Conservation (phyloP, 2,888 invertebrate genomes). For the Sinotaia quadrata region DNA sequence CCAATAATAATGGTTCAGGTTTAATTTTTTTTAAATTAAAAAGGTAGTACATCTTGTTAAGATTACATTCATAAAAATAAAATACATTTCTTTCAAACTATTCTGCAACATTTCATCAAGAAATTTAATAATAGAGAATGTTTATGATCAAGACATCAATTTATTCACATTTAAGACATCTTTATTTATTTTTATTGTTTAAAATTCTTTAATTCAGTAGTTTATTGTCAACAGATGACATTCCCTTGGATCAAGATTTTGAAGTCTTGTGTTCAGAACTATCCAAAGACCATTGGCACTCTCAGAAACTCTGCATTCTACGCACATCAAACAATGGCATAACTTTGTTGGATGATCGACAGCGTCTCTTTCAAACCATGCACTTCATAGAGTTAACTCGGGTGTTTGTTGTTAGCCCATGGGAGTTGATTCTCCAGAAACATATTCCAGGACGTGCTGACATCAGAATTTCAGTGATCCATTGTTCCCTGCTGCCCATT, state of each 20-base stretch:
- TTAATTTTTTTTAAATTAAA: too few species aligned
- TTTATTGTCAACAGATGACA: slow-evolving; percentile 12
- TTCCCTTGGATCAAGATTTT: slow-evolving; percentile 10
- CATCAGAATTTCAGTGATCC: slow-evolving; percentile 23
- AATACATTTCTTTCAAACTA: too few species aligned
- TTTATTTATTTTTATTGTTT: too few species aligned
- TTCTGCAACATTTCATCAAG: too few species aligned
- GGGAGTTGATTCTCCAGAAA: slow-evolving; percentile 33
- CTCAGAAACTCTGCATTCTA: slow-evolving; percentile 11
- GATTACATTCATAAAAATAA: too few species aligned
- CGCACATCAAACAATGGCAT: slow-evolving; percentile 1
- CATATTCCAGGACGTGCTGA: slow-evolving; percentile 33
- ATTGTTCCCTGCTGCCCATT: slow-evolving; percentile 13
- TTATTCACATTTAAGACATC: too few species aligned
- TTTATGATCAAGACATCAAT: too few species aligned
- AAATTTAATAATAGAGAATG: too few species aligned
- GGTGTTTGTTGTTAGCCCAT: slow-evolving; percentile 32
- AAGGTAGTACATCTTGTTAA: too few species aligned
- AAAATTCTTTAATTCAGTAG: too few species aligned
- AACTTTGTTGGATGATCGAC: not conserved
- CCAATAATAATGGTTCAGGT: too few species aligned
- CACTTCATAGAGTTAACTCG: slow-evolving; percentile 34
- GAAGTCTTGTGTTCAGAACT: slow-evolving; percentile 20
- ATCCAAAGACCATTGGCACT: slow-evolving; percentile 14
- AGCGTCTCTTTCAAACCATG: slow-evolving; percentile 26